phyloP scores from a whole-genome alignment of 2,888 invertebrate species.

The Clitarchus hookeri region DNA sequence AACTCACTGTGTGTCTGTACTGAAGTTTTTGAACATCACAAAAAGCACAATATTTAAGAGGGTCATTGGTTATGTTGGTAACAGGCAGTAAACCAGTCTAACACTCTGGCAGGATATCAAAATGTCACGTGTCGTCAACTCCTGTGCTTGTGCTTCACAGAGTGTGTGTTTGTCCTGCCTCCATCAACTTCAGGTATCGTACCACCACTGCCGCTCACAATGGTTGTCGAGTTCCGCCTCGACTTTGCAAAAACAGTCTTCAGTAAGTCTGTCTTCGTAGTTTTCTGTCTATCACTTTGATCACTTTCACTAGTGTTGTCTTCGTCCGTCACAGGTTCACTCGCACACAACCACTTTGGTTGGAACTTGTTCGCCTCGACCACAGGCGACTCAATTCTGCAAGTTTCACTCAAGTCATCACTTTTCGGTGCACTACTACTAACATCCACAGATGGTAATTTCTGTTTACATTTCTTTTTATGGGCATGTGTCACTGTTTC shows the following conservation, averaged over 20 bases:
- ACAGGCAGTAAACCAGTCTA: slow-evolving; percentile 21
- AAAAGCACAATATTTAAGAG: not conserved
- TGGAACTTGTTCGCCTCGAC: not conserved
- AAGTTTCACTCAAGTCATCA: not conserved
- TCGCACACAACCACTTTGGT: not conserved
- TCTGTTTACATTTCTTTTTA: slow-evolving; percentile 20
- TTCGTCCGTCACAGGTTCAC: slow-evolving; percentile 5
- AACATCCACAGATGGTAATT: not conserved
- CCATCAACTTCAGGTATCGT: slow-evolving; percentile 19
- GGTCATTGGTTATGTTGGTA: not conserved
- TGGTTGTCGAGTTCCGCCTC: slow-evolving; percentile 21
- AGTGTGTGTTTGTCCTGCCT: not conserved
- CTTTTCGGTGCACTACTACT: not conserved
- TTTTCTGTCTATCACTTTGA: slow-evolving; percentile 16
- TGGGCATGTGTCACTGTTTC: not conserved
- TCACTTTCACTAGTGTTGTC: slow-evolving; percentile 23
- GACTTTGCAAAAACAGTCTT: slow-evolving; percentile 36
- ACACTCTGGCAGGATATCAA: slow-evolving; percentile 11
- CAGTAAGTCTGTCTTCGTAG: slow-evolving; percentile 33
- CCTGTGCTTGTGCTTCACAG: slow-evolving; percentile 19
- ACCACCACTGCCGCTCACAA: slow-evolving; percentile 18
- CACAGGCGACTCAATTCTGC: not conserved
- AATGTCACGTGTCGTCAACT: slow-evolving; percentile 18
- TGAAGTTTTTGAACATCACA: not conserved
- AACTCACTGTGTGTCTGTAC: not conserved